These are phyloP conservation scores for Taurulus bubalis DNA, from an alignment of 2,113 vertebrate species.

Conservation along the genomic window DNA sequence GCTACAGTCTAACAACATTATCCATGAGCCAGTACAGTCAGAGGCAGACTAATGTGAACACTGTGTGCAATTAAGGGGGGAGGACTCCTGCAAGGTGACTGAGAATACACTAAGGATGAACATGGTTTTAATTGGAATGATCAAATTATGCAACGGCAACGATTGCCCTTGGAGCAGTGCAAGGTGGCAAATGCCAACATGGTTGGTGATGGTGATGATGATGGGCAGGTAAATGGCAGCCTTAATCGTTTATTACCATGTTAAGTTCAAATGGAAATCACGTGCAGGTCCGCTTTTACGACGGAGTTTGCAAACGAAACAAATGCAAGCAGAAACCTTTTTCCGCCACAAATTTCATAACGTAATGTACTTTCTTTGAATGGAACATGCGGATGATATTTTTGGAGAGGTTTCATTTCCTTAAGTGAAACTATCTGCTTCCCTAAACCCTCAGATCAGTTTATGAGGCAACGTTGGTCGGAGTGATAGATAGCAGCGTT, in stretches of 20 bases:
- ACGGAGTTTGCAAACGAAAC: not conserved
- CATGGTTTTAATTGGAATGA: constrained; percentile 67
- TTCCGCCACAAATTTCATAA: not conserved
- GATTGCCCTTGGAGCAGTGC: constrained; percentile 21
- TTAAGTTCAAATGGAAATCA: constrained; percentile 8
- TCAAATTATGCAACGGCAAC: constrained; percentile 57
- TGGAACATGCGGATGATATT: constrained; percentile 13
- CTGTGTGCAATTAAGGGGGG: constrained; percentile 45
- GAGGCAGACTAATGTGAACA: constrained; percentile 43
- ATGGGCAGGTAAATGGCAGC: constrained; percentile 4
- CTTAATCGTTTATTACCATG: constrained; percentile 2
- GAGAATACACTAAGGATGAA: constrained; percentile 68
- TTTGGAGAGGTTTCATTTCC: constrained; percentile 52
- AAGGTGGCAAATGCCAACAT: constrained; percentile 35
- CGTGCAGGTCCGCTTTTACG: not conserved
- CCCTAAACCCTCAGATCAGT: constrained; percentile 3
- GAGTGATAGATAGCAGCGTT: not conserved
- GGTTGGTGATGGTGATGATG: constrained; percentile 13
- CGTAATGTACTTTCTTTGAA: constrained; percentile 4
- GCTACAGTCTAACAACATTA: constrained; percentile 45
- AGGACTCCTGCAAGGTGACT: constrained; percentile 64
- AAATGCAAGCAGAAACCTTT: not conserved
- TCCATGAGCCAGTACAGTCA: constrained; percentile 36
- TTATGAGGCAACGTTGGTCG: not conserved
- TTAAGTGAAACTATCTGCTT: constrained; percentile 32